These are phyloP conservation scores for Brenthis ino DNA, from an alignment of 2,888 invertebrate species.

Conservation along the genomic window DNA sequence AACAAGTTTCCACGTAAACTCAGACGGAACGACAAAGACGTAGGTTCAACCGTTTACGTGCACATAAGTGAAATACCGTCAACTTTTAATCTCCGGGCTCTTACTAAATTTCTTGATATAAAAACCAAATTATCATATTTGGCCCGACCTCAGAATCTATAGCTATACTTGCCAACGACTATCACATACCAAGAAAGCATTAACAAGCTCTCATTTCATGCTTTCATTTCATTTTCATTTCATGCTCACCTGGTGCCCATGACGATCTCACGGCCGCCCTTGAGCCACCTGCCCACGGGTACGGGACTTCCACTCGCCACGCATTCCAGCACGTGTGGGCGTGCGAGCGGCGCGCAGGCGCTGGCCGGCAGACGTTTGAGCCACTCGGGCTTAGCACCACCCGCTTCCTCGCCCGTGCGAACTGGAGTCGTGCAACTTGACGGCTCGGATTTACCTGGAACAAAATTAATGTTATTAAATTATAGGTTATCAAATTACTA, in stretches of 20 bases:
- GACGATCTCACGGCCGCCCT: conserved; percentile 94
- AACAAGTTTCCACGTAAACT: too few relatives aligned
- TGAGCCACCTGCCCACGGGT: conserved; percentile 94
- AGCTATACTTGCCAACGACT: too few relatives aligned
- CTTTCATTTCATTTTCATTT: too few relatives aligned
- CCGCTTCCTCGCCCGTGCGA: conserved; percentile 92
- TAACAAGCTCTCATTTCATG: too few relatives aligned
- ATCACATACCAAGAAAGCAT: too few relatives aligned
- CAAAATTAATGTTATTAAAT: neutral
- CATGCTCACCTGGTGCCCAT: conserved; percentile 83
- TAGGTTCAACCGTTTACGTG: too few relatives aligned
- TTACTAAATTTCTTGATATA: neutral
- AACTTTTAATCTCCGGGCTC: neutral
- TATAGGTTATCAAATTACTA: too few relatives aligned
- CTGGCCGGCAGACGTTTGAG: conserved; percentile 89
- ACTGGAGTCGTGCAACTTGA: conserved; percentile 96
- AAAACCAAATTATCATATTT: too few relatives aligned
- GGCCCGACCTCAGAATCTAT: too few relatives aligned
- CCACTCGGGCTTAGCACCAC: conserved; percentile 96
- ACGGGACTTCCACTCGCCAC: conserved; percentile 94
- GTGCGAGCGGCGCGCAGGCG: conserved; percentile 90
- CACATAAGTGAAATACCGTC: too few relatives aligned
- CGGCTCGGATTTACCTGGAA: conserved; percentile 88
- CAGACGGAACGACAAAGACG: too few relatives aligned
- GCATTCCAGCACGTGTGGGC: conserved; percentile 91